Evolutionary conservation across 2,797 vertebrate species (phyloP), one percentile per base, ranked within the genome.

Genomic region (Sandelia bainsii): DNA sequence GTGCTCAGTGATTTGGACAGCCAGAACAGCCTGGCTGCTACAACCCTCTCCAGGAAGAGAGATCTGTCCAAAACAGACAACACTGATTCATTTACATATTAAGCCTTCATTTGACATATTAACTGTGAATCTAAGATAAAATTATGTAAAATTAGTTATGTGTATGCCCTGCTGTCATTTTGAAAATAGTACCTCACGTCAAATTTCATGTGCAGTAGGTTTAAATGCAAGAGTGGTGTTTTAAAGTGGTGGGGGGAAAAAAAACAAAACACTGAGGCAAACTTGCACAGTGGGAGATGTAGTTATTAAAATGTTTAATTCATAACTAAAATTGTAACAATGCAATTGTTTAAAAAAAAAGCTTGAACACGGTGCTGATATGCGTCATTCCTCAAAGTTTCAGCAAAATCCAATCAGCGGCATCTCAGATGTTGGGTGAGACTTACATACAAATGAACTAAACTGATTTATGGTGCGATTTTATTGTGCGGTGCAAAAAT

Each of bases 1-100:
- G 93, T 96, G 82, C 96, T 96, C 90, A 95, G 94, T 1, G 94
- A 81, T 78, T 89, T 92, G 17, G 96, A 96, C 57, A 98, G 91
- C 62, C 95, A 92, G 85, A 94, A 29, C 77, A 99, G 91, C 82
- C 95, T 94, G 85, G 91, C 93, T 72, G 96, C 94, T 63, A 97
- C 1, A 0, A 89, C 60, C 23, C 75, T 93, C 87, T 98, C 96
- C 80, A 99, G 19, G 82, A 97, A 98, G 12, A 82, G 80, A 78
- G 92, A 95, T 90, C 97, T 98, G 91, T 81, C 62, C 56, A 81
- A 86, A 76, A 80, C 27, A 75, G 16, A 74, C 17, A 68, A 50
- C 40, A 42, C 75, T 23, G 56, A 54, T 76, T 34, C 53, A 69
- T 54, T 86, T 70, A 79, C 27, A 69, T 53, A 22, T 59, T 57